These are phyloP conservation scores for Aphodius granarius DNA, from an alignment of 2,888 invertebrate species.

Conservation along the genomic window DNA sequence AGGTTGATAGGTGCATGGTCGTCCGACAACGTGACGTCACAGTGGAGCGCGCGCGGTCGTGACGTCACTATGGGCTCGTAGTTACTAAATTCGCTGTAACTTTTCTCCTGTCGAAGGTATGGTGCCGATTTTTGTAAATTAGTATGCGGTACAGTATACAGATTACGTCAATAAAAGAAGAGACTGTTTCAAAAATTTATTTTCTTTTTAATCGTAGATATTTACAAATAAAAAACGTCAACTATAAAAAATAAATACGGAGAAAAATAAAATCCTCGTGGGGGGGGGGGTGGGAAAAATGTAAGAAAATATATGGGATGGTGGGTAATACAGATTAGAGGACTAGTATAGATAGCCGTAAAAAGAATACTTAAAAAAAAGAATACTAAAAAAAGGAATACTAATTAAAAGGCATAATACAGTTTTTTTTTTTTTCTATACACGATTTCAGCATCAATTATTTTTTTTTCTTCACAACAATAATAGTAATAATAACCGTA, in stretches of 20 bases:
- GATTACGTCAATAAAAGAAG: neutral
- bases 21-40: no score
- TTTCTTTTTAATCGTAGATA: conserved; percentile 9
- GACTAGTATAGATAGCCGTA: neutral
- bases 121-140: no score
- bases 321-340: neutral
- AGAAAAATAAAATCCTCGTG: conserved; percentile 5
- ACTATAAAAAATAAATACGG: conserved; percentile 14
- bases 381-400: neutral
- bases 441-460: neutral
- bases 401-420: neutral
- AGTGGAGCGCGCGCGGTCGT: no score
- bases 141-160: no score
- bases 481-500: neutral
- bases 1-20: no score
- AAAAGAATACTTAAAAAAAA: neutral
- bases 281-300: neutral
- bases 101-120: no score
- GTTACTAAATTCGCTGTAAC: no score
- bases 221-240: conserved; percentile 13
- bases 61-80: no score
- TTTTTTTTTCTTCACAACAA: neutral
- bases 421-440: neutral
- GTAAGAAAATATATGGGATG: neutral
- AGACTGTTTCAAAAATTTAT: conserved; percentile 7